Base-by-base conservation (phyloP, 2,113 vertebrate genomes). In the Grantiella picta region DNA sequence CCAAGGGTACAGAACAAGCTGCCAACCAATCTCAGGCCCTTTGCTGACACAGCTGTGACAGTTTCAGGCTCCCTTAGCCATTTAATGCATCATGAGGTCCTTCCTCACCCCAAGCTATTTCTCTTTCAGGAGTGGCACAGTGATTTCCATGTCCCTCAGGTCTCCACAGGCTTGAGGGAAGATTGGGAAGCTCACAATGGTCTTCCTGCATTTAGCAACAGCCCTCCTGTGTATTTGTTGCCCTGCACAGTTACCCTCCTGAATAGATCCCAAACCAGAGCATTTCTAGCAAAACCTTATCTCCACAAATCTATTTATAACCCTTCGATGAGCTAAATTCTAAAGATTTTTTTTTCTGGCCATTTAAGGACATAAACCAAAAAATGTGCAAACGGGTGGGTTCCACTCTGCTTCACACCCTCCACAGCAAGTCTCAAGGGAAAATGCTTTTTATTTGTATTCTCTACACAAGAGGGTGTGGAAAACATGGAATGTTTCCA, bases 401-500 rank as follows among this genome's bases (percentile, higher is more conserved):
- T 92, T 84, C 71, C 83, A 57, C 65, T 95, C 76, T 53, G 49
- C 81, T 91, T 95, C 80, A 95, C 86, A 76, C 81, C 82, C 94
- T 87, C 38, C 69, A 21, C 50, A 86, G 73, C 61, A 36, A 82
- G 14, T 82, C 90, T 84, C 65, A 7, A 83, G 82, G 80, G 89
- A 89, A 91, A 89, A 81, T 3, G 20, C 68, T 92, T 77, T 91
- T 80, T 87, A 92, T 94, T 96, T 95, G 73, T 94, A 21, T 86
- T 87, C 84, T 61, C 80, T 64, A 91, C 87, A 95, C 86, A 92
- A 97, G 38, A 93, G 95, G 95, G 89, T 95, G 77, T 93, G 82
- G 94, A 97, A 97, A 97, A 94, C 75, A 96, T 83, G 75, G 72
- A 50, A 81, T 72, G 73, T 89, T 95, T 97, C 84, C 95, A 93